Evolutionary conservation across 2,888 invertebrate genomes (phyloP).

Genomic region (Parasteatoda lunata): DNA sequence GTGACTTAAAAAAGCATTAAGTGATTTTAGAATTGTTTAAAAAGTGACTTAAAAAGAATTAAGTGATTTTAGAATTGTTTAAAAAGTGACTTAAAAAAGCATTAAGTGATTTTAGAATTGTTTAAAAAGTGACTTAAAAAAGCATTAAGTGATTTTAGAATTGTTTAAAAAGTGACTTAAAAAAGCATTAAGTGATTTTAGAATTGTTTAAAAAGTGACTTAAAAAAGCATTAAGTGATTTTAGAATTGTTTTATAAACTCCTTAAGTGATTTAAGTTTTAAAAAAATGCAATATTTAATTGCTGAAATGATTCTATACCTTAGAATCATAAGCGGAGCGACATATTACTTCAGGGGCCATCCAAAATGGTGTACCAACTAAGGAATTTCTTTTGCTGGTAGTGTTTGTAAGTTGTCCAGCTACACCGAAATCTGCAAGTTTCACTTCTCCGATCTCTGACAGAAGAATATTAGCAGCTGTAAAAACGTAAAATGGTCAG

Average conservation of each 20-base stretch:
- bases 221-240: not conserved
- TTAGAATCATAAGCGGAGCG: constrained; percentile 97
- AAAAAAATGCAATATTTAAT: not conserved
- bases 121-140: too few relatives aligned
- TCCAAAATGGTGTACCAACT: constrained; percentile 97
- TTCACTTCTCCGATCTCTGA: constrained; percentile 99
- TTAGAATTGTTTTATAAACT: not conserved
- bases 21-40: too few relatives aligned
- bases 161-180: too few relatives aligned
- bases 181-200: too few relatives aligned
- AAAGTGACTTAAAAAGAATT: too few relatives aligned
- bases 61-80: too few relatives aligned
- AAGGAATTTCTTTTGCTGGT: constrained; percentile 95
- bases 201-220: not conserved
- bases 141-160: too few relatives aligned
- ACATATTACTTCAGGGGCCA: constrained; percentile 97
- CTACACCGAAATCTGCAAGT: constrained; percentile 97
- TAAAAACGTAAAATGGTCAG: constrained; percentile 63
- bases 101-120: too few relatives aligned
- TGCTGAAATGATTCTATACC: constrained; percentile 73
- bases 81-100: too few relatives aligned
- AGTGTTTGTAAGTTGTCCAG: constrained; percentile 91
- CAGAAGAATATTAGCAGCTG: constrained; percentile 96
- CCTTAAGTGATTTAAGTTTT: not conserved
- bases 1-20: too few relatives aligned